Base-by-base conservation (phyloP, 2,113 vertebrate genomes). In the Silurus asotus region DNA sequence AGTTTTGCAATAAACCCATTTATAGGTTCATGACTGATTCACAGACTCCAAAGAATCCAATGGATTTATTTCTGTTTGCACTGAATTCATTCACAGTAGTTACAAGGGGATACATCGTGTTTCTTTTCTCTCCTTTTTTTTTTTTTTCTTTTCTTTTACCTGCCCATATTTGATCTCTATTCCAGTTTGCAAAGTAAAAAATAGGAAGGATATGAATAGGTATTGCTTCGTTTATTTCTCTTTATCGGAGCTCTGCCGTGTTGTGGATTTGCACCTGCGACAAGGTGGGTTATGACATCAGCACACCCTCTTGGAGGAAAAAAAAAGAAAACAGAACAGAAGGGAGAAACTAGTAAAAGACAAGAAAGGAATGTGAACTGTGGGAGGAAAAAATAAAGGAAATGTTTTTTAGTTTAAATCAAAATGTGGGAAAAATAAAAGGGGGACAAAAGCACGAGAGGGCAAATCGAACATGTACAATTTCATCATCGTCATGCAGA, bases 41-140 rank as follows among this genome's bases (percentile, higher is more conserved):
- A 86, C 78, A 37, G 51, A 53, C 37, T 59, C 77, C 55, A 86
- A 86, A 86, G 69, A 86, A 86, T 86, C 94, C 95, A 97, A 97
- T 95, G 96, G 96, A 94, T 98, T 98, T 98, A 99, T 98, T 98
- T 96, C 94, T 97, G 96, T 93, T 86, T 95, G 97, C 96, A 96
- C 94, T 96, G 94, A 96, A 95, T 95, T 96, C 94, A 96, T 96
- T 98, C 97, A 98, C 97, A 97, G 97, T 96, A 96, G 93, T 95
- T 95, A 97, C 96, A 95, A 95, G 96, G 96, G 95, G 93, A 92
- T 95, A 97, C 96, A 96, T 95, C 91, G 94, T 93, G 93, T 92
- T 94, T 89, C 86, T 74, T 77, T 85, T 81, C 59, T 94, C 91
- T 90, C 86, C 65, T 77, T 85, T 81, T 67, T n/a, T n/a, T n/a